Base-by-base conservation (phyloP, 2,797 vertebrate genomes). In the Hipposideros larvatus region DNA sequence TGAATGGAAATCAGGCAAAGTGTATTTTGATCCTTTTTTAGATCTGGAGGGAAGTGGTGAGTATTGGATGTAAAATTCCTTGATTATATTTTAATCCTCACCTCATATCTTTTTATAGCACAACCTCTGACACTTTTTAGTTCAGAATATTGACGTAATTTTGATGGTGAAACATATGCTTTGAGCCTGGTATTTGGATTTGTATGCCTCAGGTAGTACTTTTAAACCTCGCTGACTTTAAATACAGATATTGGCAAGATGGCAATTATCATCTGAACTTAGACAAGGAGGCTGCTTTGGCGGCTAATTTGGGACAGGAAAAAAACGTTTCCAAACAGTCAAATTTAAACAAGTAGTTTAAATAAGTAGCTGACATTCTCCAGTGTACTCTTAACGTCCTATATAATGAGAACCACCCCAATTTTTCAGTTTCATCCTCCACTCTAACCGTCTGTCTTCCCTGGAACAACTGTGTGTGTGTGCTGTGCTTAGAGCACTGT, bases 1-100 rank as follows among this genome's bases (percentile, higher is more conserved):
- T 57, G 85, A 93, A 84, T 94, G 71, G 73, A 94, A 97, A 97
- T 95, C 75, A 95, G 78, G 46, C 79, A 66, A 71, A 94, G 95
- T 22, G 48, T 80, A 73, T 90, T 92, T 85, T 7, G 34, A 86
- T 86, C 65, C 5, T 46, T 83, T 82, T 92, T 90, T 48, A 55
- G 55, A 71, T 77, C n/a, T 70, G 21, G 7, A 8, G 15, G 18
- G 11, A 63, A 24, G 19, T 28, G 71, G 41, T 43, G 37, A 48
- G 15, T 74, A 21, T 65, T 88, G 34, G 21, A 86, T 85, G 28
- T 92, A 55, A 93, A 94, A 75, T 92, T 93, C 16, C 8, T 53
- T 96, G 71, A 90, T 90, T 79, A 28, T 48, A 61, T 78, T 93
- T 94, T 48, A 78, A 4, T 71, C 57, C 18, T 75, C 26, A 43